A percentile compares a stretch with the other conserved stretches of the same genome.
Evolutionary conservation across 2,797 vertebrate genomes (phyloP).

Genomic region (Argya squamiceps): DNA sequence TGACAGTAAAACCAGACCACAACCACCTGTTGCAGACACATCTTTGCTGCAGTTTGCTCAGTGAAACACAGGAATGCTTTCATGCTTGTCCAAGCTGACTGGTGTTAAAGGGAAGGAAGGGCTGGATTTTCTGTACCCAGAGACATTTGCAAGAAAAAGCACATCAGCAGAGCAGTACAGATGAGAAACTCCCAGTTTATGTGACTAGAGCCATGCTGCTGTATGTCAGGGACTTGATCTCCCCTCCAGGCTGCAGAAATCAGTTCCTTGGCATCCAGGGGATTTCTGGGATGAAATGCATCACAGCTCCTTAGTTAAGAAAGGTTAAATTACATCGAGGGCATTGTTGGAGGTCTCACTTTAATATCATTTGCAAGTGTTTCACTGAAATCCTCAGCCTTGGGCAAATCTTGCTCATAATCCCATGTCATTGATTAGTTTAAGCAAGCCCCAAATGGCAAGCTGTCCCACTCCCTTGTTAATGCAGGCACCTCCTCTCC

Average conservation of each 20-base stretch:
- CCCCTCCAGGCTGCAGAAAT: neutral
- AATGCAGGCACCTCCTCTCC: neutral
- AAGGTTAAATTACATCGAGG: neutral
- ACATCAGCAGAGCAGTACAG: neutral
- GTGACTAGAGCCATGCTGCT: neutral
- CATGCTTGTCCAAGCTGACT: neutral
- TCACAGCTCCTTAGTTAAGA: neutral
- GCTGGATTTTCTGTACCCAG: neutral
- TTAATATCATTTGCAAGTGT: neutral
- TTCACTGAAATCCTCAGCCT: neutral
- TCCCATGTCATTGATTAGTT: neutral
- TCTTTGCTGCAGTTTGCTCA: neutral
- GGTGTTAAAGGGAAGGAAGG: neutral
- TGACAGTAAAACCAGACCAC: neutral
- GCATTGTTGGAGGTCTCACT: neutral
- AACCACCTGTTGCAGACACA: neutral
- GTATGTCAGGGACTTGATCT: neutral
- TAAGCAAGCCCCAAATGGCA: constrained; percentile 16
- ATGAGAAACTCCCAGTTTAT: neutral
- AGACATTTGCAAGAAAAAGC: neutral
- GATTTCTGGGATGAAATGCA: neutral
- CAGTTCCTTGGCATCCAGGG: neutral
- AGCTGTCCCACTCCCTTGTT: neutral
- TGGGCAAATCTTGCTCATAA: neutral
- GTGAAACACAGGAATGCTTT: neutral